Evolutionary conservation across 2,888 invertebrate genomes (phyloP), one percentile per base, ranked within the genome.

Genomic region (Liposcelis brunnea): DNA sequence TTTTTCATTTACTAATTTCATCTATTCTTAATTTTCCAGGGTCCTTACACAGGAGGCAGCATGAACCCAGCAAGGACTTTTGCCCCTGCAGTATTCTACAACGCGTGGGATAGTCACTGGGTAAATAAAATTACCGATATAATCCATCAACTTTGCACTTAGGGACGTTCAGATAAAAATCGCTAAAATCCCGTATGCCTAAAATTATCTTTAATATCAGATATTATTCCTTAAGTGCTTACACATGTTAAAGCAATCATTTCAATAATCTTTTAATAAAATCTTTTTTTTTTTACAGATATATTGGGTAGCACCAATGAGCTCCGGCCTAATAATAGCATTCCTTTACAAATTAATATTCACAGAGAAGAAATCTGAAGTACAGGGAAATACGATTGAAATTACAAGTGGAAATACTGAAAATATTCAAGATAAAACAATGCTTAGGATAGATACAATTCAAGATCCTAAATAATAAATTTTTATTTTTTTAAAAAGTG

Each of bases 41-140:
- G 75, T 3, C 75, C 76, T 2, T 69, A 74, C 51, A 83, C 83
- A 1, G 79, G 77, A 0, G 75, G 74, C 35, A 75, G 77, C 56
- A 71, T 80, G 74, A 81, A 81, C 56, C 80, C 80, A 0, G 79
- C 74, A 0, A 69, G 80, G 49, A 68, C 74, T 4, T 68, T 85
- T 14, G 84, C 69, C 0, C 83, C 84, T 0, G 81, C 82, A 0
- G 52, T 83, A 2, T 74, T 77, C 68, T 77, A 77, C 31, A 70
- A 69, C 2, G 64, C 68, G 34, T 84, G 81, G 74, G 50, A 58
- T 0, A 52, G 65, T 21, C 82, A 83, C 50, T 85, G 82, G 83
- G 63, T 75, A 56, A 65, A 66, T 52, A 6, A 8, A n/a, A 10
- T 32, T 10, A n/a, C n/a, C n/a, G n/a, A n/a, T n/a, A 26, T 26